Evolutionary conservation across 2,888 invertebrate genomes (phyloP), one percentile per base, ranked within the genome.

Genomic region (Stenchaetothrips biformis): DNA sequence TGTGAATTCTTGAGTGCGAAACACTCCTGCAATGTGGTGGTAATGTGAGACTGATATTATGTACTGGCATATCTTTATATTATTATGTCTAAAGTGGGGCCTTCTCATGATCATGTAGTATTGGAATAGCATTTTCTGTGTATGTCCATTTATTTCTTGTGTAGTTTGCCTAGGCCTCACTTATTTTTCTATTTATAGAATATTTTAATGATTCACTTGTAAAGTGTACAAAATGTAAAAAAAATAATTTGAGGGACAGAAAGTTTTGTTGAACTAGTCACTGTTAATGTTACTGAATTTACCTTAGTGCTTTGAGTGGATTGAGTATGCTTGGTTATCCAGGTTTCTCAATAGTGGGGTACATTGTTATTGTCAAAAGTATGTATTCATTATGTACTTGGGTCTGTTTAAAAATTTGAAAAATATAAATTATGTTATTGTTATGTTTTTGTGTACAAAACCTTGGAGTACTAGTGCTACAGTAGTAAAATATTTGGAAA

Each of bases 21-120:
- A 74, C 21, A 74, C n/a, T 74, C 25, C 25, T 74, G 67, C 67
- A 74, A 74, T 74, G 67, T 74, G 67, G 67, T 74, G 67, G 67
- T 25, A 74, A 74, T 25, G 67, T 74, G 67, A 74, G 67, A 74
- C 67, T 74, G 67, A 74, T 74, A 74, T 74, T 74, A 74, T 21
- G 37, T 37, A 37, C 37, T 37, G 37, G 37, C 25, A 21, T 25
- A 74, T 74, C 21, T 74, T 25, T 74, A 74, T 74, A 25, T 74
- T 74, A 25, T 25, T 74, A 11, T 74, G 21, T 16, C 18, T 74
- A 74, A 11, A 25, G 67, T 74, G 67, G 67, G 67, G 67, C 67
- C 67, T 74, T 74, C 67, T 25, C 21, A 21, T 74, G 21, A 25
- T 74, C 21, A 25, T n/a, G 11, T 21, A 25, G 67, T 18, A 18